phyloP scores from a whole-genome alignment of 2,888 invertebrate genomes.

The Idaea aversata region DNA sequence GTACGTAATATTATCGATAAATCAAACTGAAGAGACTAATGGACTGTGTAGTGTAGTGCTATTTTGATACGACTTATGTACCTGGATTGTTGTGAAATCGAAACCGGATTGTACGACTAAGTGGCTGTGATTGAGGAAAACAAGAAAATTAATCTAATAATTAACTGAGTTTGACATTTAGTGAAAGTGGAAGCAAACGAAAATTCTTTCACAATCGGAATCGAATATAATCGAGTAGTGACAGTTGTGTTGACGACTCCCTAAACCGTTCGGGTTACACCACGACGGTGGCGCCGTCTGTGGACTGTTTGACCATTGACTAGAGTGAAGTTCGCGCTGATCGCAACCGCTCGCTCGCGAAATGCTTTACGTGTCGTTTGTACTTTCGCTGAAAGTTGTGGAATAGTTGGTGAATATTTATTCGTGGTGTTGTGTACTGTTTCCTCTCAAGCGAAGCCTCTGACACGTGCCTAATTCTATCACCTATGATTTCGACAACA shows the following conservation, averaged over 20 bases:
- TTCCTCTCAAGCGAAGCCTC: constrained; percentile 19
- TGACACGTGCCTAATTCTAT: constrained; percentile 13
- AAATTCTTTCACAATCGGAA: constrained; percentile 44
- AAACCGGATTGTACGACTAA: constrained; percentile 41
- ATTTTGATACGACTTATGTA: constrained; percentile 46
- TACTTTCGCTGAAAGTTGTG: constrained; percentile 66
- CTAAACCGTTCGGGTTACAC: constrained; percentile 39
- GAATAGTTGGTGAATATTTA: constrained; percentile 45
- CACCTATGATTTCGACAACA: constrained; percentile 13
- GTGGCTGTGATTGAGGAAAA: constrained; percentile 55
- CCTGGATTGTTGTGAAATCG: constrained; percentile 56
- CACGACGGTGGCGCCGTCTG: constrained; percentile 63
- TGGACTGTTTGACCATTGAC: constrained; percentile 34
- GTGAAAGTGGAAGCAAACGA: constrained; percentile 61
- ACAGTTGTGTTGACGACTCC: constrained; percentile 41
- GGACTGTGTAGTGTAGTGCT: constrained; percentile 61
- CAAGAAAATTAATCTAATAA: constrained; percentile 43
- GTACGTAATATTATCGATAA: constrained; percentile 51
- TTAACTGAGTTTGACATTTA: constrained; percentile 47
- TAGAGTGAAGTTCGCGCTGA: constrained; percentile 57
- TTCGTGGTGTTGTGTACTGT: constrained; percentile 30
- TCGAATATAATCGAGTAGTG: constrained; percentile 34
- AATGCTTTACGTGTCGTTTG: constrained; percentile 71
- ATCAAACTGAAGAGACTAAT: constrained; percentile 48
- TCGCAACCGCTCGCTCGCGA: constrained; percentile 57